Evolutionary conservation across 2,888 invertebrate genomes (phyloP).

Genomic region (Rhamphomyia laevipes): DNA sequence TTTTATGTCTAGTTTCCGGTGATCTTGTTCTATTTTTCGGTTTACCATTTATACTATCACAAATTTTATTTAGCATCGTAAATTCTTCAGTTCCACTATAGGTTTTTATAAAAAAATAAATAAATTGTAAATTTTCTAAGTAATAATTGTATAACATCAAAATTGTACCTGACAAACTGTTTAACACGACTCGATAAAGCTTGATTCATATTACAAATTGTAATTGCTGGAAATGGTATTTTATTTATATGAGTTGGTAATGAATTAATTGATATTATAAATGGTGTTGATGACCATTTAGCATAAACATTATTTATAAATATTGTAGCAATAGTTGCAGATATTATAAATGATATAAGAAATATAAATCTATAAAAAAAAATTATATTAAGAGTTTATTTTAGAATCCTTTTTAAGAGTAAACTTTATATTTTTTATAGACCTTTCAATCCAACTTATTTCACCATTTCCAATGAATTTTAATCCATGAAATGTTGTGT

Average conservation of each 20-base stretch:
- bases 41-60: background rate
- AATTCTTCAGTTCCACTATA: background rate
- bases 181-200: conserved; percentile 43
- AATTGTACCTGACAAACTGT: background rate
- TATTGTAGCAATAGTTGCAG: conserved; percentile 52
- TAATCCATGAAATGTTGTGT: conserved; percentile 57
- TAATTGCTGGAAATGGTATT: conserved; percentile 73
- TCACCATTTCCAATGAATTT: conserved; percentile 48
- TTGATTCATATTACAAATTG: conserved; percentile 76
- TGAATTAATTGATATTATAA: conserved; percentile 66
- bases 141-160: too few relatives aligned
- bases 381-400: too few relatives aligned
- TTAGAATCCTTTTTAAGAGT: background rate
- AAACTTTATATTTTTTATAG: background rate
- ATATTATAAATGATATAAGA: conserved; percentile 47
- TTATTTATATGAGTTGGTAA: conserved; percentile 51
- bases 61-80: background rate
- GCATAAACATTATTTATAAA: conserved; percentile 60
- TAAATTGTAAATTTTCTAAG: too few relatives aligned
- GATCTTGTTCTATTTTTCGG: background rate
- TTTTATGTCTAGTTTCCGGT: background rate
- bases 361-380: background rate
- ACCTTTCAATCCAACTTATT: conserved; percentile 8
- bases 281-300: conserved; percentile 61
- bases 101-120: too few relatives aligned